phyloP scores from a whole-genome alignment of 2,797 vertebrate genomes.

The Distichodus sexfasciatus region DNA sequence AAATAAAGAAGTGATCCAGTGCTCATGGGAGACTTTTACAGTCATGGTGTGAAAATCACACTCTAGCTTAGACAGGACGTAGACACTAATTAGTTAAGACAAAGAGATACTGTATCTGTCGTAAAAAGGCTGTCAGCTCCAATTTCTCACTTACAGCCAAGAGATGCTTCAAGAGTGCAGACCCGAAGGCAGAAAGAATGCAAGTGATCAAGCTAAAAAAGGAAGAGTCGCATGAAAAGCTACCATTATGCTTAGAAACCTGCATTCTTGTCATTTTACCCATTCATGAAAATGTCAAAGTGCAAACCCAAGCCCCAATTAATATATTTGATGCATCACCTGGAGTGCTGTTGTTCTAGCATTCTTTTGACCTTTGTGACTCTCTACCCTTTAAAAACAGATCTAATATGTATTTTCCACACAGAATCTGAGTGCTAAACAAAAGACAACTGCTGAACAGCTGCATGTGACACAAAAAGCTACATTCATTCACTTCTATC shows the following conservation, averaged over 20 bases:
- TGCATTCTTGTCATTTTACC: neutral
- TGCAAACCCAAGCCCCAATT: neutral
- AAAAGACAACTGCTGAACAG: too few species aligned
- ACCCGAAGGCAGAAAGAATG: neutral
- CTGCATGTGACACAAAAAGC: too few species aligned
- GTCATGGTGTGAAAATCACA: neutral
- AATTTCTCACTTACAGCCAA: neutral
- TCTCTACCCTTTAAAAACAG: too few species aligned
- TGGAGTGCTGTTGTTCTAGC: neutral
- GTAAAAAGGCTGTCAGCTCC: neutral
- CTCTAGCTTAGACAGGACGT: neutral
- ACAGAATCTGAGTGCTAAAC: too few species aligned
- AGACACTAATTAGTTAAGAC: constrained; percentile 1
- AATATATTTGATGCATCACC: neutral
- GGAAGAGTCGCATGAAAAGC: neutral
- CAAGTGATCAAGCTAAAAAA: neutral
- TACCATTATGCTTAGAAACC: neutral
- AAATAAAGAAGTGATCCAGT: too few species aligned
- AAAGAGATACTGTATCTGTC: neutral
- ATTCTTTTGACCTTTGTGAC: neutral
- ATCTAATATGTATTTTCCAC: too few species aligned
- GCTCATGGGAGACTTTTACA: too few species aligned
- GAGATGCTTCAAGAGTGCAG: neutral
- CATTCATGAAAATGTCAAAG: neutral
- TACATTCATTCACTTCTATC: too few species aligned